phyloP scores from a whole-genome alignment of 1,140 invertebrate species.

The Onthophagus taurus region DNA sequence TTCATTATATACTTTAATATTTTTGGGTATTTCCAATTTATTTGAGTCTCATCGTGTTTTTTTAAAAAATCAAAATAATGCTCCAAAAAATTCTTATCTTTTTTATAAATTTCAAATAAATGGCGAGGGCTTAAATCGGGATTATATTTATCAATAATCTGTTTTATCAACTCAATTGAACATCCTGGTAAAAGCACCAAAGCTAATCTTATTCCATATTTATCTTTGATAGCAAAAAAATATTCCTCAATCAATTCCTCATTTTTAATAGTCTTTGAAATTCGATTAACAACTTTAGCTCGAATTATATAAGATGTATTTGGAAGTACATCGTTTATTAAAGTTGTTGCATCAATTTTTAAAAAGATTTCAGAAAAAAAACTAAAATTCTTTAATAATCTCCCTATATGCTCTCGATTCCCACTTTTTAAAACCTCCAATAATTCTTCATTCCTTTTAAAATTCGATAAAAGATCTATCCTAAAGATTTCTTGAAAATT shows the following conservation, averaged over 20 bases:
- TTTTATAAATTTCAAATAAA: not conserved
- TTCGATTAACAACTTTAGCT: slow-evolving; percentile 2
- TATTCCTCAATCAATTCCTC: not conserved
- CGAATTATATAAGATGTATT: not conserved
- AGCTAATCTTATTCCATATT: not conserved
- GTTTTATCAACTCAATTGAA: not conserved
- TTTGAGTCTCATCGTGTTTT: not conserved
- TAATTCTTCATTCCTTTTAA: not conserved
- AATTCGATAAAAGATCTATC: not conserved
- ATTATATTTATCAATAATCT: slow-evolving; percentile 7
- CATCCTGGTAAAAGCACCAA: not conserved
- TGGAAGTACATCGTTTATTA: slow-evolving; percentile 6
- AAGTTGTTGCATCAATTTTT: not conserved
- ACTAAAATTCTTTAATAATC: slow-evolving; percentile 1
- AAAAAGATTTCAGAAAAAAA: slow-evolving; percentile 7
- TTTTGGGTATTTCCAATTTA: not conserved
- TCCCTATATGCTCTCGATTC: not conserved
- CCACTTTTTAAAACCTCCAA: slow-evolving; percentile 1
- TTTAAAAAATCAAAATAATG: slow-evolving; percentile 4
- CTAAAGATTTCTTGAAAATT: not conserved
- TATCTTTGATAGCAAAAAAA: not conserved
- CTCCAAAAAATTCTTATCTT: not conserved
- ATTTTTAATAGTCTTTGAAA: slow-evolving; percentile 3
- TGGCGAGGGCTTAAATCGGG: not conserved
- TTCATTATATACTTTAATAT: not conserved